phyloP scores from a whole-genome alignment of 2,888 invertebrate genomes.

The Cybosia mesomella region DNA sequence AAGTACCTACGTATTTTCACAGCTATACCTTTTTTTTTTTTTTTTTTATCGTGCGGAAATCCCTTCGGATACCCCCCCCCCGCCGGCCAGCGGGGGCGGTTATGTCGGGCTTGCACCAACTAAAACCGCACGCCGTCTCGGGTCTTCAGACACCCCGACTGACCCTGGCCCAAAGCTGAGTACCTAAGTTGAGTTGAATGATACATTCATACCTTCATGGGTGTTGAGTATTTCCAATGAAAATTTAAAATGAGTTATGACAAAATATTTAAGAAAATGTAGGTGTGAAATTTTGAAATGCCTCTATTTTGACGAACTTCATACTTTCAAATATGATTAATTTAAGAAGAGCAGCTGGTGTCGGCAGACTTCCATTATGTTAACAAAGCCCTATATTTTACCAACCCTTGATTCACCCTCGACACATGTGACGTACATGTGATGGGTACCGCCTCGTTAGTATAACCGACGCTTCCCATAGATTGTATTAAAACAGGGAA shows the following conservation, averaged over 20 bases:
- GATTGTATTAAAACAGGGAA: background rate
- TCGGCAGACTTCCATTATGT: constrained; percentile 1
- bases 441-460: background rate
- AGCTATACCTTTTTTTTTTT: too few relatives aligned
- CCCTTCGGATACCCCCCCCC: too few relatives aligned
- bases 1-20: too few relatives aligned
- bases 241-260: too few relatives aligned
- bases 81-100: too few relatives aligned
- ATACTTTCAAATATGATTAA: constrained; percentile 12
- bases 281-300: constrained; percentile 31
- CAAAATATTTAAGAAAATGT: constrained; percentile 26
- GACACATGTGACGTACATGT: background rate
- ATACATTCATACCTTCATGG: background rate
- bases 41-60: too few relatives aligned
- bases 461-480: background rate
- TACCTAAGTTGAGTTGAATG: too few relatives aligned
- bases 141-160: too few relatives aligned
- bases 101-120: too few relatives aligned
- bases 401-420: background rate
- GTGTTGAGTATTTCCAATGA: background rate
- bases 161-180: too few relatives aligned
- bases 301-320: constrained; percentile 26
- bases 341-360: background rate
- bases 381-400: background rate
- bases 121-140: too few relatives aligned